Base-by-base conservation (phyloP, 2,888 invertebrate species). In the Eupithecia subfuscata region DNA sequence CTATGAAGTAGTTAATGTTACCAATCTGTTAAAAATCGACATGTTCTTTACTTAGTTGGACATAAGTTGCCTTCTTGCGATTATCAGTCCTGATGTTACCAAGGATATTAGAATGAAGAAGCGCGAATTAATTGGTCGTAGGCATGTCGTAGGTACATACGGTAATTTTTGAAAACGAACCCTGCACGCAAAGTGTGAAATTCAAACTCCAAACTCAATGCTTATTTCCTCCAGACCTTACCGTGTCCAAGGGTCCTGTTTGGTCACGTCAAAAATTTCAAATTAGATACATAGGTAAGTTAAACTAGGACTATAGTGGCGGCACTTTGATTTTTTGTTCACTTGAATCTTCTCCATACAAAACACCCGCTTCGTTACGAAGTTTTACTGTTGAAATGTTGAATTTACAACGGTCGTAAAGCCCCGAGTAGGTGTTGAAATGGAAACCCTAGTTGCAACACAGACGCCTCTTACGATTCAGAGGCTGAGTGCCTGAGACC, bases 401-500 rank as follows among this genome's bases (percentile, higher is more conserved):
- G 67, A 67, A 40, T 40, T n/a, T 37, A 68, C 37, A 40, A 12
- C 7, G 68, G 68, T 43, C 34, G 3, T 40, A 67, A 67, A 40
- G 14, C n/a, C 43, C 16, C 40, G 43, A n/a, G 43, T 68, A 68
- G 40, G 34, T 68, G 68, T 45, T 40, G 22, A 40, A 12, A n/a
- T 68, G 76, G 56, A 16, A 71, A 68, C 67, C 70, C 73, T 70
- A 70, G 60, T 40, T 73, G 70, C 68, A 63, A 63, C 73, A 70
- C 68, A 73, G 76, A 74, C 68, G 70, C 68, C 43, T 76, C 78
- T 76, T 79, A 74, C 78, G 75, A 80, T 75, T 68, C 69, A 78
- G 76, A 79, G 80, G 78, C 82, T 82, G 80, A 84, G 84, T 82
- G 84, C 81, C 48, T 64, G 71, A 79, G 79, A 77, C 75, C 78